Conservation (phyloP, 1,140 invertebrate species). For the Thaumetopoea pityocampa region DNA sequence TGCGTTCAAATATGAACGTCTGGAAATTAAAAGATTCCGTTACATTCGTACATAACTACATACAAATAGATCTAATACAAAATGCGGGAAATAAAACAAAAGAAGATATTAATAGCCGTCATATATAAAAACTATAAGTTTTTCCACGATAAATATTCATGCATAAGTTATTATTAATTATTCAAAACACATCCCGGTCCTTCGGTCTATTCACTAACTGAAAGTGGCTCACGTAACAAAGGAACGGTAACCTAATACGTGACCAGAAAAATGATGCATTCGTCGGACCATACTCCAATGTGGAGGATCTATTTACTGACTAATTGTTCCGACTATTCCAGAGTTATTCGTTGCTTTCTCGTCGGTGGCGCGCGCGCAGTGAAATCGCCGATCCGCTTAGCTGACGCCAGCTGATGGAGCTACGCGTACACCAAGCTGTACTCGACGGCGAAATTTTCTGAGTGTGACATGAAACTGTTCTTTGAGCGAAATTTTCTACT, state of each 20-base stretch:
- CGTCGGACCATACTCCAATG: constrained; percentile 59
- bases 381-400: constrained; percentile 38
- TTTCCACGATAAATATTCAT: constrained; percentile 39
- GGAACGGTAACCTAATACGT: constrained; percentile 70
- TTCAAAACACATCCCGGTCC: constrained; percentile 60
- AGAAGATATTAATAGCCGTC: constrained; percentile 2
- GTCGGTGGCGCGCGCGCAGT: constrained; percentile 27
- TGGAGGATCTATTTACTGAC: constrained; percentile 49
- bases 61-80: too few species aligned
- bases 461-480: too few species aligned
- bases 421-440: too few species aligned
- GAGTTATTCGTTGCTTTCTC: constrained; percentile 36
- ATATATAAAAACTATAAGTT: constrained; percentile 7
- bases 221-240: constrained; percentile 72
- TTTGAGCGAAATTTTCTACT: too few species aligned
- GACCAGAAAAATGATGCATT: constrained; percentile 67
- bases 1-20: too few species aligned
- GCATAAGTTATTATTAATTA: constrained; percentile 66
- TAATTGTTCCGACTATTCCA: constrained; percentile 56
- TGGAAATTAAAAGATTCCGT: too few species aligned
- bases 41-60: too few species aligned
- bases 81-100: too few species aligned
- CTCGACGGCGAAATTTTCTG: too few species aligned
- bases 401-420: constrained; percentile 7
- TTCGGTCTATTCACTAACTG: constrained; percentile 64